These are phyloP conservation scores for Trematomus bernacchii DNA, from an alignment of 2,797 vertebrate genomes.

Conservation along the genomic window DNA sequence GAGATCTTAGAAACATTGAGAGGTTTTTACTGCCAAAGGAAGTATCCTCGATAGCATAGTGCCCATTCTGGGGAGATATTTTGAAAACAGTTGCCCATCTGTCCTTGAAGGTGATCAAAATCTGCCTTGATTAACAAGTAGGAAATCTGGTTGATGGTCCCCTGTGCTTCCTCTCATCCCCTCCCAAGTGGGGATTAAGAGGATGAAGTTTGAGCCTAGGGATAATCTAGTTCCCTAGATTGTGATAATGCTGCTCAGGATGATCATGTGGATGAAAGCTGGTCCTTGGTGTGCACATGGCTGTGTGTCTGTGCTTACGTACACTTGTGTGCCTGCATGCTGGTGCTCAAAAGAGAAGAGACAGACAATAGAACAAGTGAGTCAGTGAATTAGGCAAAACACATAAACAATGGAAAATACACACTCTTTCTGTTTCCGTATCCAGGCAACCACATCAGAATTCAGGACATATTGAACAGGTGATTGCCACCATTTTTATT, in stretches of 20 bases:
- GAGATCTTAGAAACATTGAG: not conserved
- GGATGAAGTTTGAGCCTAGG: constrained; percentile 80
- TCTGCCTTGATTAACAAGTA: constrained; percentile 82
- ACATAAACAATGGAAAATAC: constrained; percentile 38
- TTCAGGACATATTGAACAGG: constrained; percentile 65
- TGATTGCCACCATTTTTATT: constrained; percentile 56
- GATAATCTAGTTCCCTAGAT: constrained; percentile 84
- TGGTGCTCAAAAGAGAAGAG: constrained; percentile 52
- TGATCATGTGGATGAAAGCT: constrained; percentile 69
- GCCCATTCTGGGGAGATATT: constrained; percentile 42
- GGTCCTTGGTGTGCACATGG: constrained; percentile 33
- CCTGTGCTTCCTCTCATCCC: constrained; percentile 67
- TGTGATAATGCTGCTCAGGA: constrained; percentile 83
- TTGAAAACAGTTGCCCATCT: constrained; percentile 82
- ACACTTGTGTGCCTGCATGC: constrained; percentile 33
- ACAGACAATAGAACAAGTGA: constrained; percentile 50
- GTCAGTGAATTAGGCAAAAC: constrained; percentile 45
- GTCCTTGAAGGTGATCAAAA: constrained; percentile 82
- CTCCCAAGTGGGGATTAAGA: constrained; percentile 76
- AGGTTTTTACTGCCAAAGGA: constrained; percentile 23
- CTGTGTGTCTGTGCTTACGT: constrained; percentile 25
- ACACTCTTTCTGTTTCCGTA: constrained; percentile 60
- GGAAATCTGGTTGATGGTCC: constrained; percentile 67
- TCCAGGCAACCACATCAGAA: constrained; percentile 79
- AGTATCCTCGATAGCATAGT: constrained; percentile 40